Base-by-base conservation (phyloP, 2,797 vertebrate genomes). In the Anableps anableps region DNA sequence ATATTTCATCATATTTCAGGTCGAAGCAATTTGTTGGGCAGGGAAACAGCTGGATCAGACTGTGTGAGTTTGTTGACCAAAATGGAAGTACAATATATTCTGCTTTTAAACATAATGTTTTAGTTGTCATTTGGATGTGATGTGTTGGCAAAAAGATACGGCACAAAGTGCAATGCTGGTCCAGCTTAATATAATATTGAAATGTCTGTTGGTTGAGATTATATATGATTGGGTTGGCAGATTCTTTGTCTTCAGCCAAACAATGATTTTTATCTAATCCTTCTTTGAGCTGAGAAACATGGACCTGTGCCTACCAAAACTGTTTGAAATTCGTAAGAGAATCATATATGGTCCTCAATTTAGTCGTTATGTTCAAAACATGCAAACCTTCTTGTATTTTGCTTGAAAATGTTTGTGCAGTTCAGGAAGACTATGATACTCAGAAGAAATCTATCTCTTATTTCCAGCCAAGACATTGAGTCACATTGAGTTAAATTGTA, bases 1-100 rank as follows among this genome's bases (percentile, higher is more conserved):
- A 80, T 84, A 80, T 88, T 86, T 92, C 74, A 89, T 83, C 73
- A 47, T 82, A 75, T 83, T 89, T 89, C 80, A 87, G 48, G 48
- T 76, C 78, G n/a, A 80, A 80, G 78, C 53, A 55, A 66, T 75
- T 75, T 21, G 17, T 83, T 55, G 48, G 11, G 31, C 47, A 29
- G 73, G 64, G 77, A 86, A 82, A 86, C 80, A 80, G 72, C 78
- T 81, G 77, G 77, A 43, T 64, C 64, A 26, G 80, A 80, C 5
- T 11, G 5, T 71, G 77, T 58, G 45, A 83, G 78, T 72, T 74
- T 71, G 75, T 82, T 26, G 70, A 53, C 29, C 70, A 71, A 83
- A 84, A 85, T 74, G 41, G 31, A 38, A 62, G 21, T 29, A 55
- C 81, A 62, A 76, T 84, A 68, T 45, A 71, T 72, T 76, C 26